Base-by-base conservation (phyloP, 2,113 vertebrate genomes). In the Nansenia antarctica region DNA sequence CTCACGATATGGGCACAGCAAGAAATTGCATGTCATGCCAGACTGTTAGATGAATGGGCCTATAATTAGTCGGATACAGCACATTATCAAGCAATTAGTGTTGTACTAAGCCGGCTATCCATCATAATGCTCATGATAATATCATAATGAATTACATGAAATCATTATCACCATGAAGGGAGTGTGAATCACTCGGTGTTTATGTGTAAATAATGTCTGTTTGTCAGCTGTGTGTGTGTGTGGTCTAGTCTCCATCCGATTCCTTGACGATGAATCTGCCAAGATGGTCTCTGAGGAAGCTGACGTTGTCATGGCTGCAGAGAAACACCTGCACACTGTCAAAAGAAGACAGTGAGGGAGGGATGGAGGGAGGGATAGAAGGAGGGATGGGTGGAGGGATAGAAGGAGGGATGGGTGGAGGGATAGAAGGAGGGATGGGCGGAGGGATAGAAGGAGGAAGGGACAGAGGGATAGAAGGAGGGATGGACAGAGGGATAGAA, bases 231-330 rank as follows among this genome's bases (percentile, higher is more conserved):
- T n/a, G n/a, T n/a, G n/a, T n/a, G n/a, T n/a, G n/a, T n/a, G n/a
- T n/a, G n/a, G n/a, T n/a, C n/a, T 67, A 76, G 74, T 64, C 75
- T 73, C 73, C 32, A 34, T 73, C 73, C 32, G 20, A 79, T 0
- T 20, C 24, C 54, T 74, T 27, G 27, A 18, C 9, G 9, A 69
- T 27, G 53, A 2, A 15, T 27, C 14, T 57, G 15, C 20, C 45
- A 6, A 8, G n/a, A 20, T 49, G 3, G 45, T 20, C n/a, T n/a
- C n/a, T n/a, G 20, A n/a, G 5, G 5, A 49, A 20, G 6, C 9
- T 15, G n/a, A 20, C 18, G 6, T 14, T 49, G 12, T 18, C 9
- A 20, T 15, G 8, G n/a, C n/a, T 8, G 45, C 45, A 20, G n/a
- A 20, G 1, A 2, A 8, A 9, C n/a, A 2, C n/a, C 45, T n/a